Base-by-base conservation (phyloP, 2,888 invertebrate genomes). In the Onchidella celtica region DNA sequence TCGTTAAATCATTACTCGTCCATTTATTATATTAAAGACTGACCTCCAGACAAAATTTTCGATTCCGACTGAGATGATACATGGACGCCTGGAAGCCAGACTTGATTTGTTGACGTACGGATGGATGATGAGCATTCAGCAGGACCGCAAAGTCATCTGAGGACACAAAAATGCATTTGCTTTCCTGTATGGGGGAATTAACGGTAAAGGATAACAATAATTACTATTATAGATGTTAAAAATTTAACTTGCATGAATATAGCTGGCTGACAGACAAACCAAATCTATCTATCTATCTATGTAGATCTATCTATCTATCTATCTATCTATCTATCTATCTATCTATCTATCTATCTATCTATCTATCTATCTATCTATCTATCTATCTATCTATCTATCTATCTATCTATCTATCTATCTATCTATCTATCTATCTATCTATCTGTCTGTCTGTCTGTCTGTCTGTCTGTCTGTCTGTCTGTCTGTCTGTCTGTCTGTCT, bases 1-100 rank as follows among this genome's bases (percentile, higher is more conserved):
- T n/a, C n/a, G n/a, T n/a, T n/a, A n/a, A n/a, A n/a, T n/a, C n/a
- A n/a, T n/a, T n/a, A n/a, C n/a, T n/a, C n/a, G n/a, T n/a, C n/a
- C n/a, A n/a, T n/a, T n/a, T n/a, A n/a, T n/a, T n/a, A n/a, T n/a
- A n/a, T n/a, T n/a, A n/a, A n/a, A n/a, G n/a, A n/a, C 77, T 61
- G 17, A 83, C 85, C 85, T 85, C 85, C 1, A 85, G 77, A 59
- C 85, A 85, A 77, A 85, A 85, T 38, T 81, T 81, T 36, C 72
- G 65, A 17, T 80, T 79, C 34, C 82, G 65, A 40, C 79, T 72
- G 29, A 84, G 74, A 55, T 83, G 79, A 29, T 68, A 38, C 40
- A 82, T 79, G 17, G 85, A 83, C 4, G 78, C 68, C 70, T 82
- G 83, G 38, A 84, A 79, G 14, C 83, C 84, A 14, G 82, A 81